Base-by-base conservation (phyloP, 92 coral and sea anemone species). In the Chrysogorgia sp. region DNA sequence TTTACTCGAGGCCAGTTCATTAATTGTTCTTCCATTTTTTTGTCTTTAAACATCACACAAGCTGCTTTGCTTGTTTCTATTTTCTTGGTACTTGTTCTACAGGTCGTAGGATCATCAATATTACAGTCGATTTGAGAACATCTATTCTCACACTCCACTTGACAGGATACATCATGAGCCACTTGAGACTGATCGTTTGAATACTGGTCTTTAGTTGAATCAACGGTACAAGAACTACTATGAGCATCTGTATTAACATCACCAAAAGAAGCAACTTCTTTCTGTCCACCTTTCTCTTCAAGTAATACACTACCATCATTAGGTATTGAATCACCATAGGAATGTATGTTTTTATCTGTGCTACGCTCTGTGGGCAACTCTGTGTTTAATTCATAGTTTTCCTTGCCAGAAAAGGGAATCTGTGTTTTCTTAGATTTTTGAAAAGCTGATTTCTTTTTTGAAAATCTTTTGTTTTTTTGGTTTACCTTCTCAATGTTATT, bases 1-100 rank as follows among this genome's bases (percentile, higher is more conserved):
- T 82, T 85, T 26, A 81, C 72, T 25, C 62, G 49, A 3, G 50
- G 85, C 21, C n/a, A 62, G 10, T 14, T 41, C 33, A 34, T 58
- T 17, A 34, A 31, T 24, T 29, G 7, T 28, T 56, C 47, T 0
- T 40, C 24, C 31, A 21, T 15, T 56, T 34, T 49, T 0, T 48
- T 71, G 40, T 48, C 28, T 58, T 15, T 19, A 29, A 57, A 57
- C 63, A 57, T 3, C 8, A 57, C 30, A 40, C 72, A 58, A 7
- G 60, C 24, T 63, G 43, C 43, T 37, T 5, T 37, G 43, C 43
- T 12, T 37, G 5, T 37, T 37, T 37, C 43, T 37, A 4, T 37
- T 4, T 12, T 12, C 12, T 5, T n/a, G n/a, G n/a, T n/a, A n/a
- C n/a, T n/a, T n/a, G n/a, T n/a, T n/a, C n/a, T n/a, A n/a, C n/a